Conservation (phyloP, 1,140 invertebrate species). For the Goniozus legneri region DNA sequence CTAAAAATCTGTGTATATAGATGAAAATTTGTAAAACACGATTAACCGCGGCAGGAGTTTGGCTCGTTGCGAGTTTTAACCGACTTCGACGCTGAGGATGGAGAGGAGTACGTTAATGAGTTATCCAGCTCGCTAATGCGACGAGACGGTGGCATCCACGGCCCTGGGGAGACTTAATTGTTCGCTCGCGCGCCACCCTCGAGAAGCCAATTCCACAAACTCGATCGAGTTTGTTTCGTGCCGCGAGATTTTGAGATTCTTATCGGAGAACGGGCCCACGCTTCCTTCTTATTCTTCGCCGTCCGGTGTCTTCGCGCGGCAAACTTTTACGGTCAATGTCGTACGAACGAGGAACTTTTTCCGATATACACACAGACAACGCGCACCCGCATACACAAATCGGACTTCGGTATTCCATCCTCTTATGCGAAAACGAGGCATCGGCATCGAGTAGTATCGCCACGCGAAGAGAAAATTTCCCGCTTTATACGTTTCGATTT, state of each 20-base stretch:
- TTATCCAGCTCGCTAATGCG: too few species aligned
- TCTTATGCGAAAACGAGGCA: background rate
- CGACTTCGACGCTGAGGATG: too few species aligned
- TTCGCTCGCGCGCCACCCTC: background rate
- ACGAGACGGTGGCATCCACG: too few species aligned
- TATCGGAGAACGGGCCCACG: background rate
- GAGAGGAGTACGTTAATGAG: too few species aligned
- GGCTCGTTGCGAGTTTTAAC: too few species aligned
- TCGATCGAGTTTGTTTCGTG: background rate
- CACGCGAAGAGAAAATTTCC: background rate
- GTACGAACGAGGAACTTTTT: background rate
- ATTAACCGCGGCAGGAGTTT: too few species aligned
- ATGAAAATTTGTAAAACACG: too few species aligned
- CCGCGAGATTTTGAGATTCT: background rate
- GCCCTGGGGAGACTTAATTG: background rate
- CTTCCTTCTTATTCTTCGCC: background rate
- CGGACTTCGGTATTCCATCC: background rate
- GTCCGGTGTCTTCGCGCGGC: constrained; percentile 4
- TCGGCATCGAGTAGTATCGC: background rate
- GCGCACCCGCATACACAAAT: background rate
- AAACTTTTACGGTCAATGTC: constrained; percentile 21
- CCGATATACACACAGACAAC: background rate
- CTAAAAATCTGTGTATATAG: too few species aligned
- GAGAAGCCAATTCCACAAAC: background rate
- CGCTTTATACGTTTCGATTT: too few species aligned